These are phyloP conservation scores for Agrilus mali DNA, from an alignment of 2,888 invertebrate species.

Conservation along the genomic window DNA sequence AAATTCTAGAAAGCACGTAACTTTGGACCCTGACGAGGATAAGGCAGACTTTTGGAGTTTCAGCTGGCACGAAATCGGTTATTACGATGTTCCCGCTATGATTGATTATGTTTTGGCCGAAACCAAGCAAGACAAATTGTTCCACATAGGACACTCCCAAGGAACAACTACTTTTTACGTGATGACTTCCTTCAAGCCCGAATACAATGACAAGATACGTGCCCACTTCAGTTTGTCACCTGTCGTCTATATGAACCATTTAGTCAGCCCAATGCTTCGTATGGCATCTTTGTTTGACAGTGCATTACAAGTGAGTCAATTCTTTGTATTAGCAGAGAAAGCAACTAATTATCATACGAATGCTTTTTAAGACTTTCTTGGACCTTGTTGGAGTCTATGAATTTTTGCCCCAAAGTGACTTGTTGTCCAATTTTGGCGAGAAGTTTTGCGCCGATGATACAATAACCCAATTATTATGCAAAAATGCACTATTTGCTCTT, in stretches of 20 bases:
- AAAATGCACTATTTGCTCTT: slow-evolving; percentile 23
- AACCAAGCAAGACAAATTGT: slow-evolving; percentile 35
- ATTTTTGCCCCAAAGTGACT: slow-evolving; percentile 44
- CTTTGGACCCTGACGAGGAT: slow-evolving; percentile 15
- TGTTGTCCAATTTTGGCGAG: slow-evolving; percentile 39
- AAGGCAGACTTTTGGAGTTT: slow-evolving; percentile 25
- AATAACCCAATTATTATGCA: slow-evolving; percentile 21
- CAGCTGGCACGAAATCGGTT: slow-evolving; percentile 76
- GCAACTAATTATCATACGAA: too few relatives aligned
- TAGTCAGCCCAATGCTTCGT: slow-evolving; percentile 32
- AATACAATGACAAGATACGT: too few relatives aligned
- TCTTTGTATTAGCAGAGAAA: not conserved
- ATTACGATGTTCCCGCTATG: slow-evolving; percentile 66
- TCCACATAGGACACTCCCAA: too few relatives aligned
- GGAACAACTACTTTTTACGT: too few relatives aligned
- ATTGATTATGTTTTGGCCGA: slow-evolving; percentile 53
- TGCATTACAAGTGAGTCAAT: slow-evolving; percentile 1
- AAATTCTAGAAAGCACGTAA: slow-evolving; percentile 37
- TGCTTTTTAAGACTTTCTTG: not conserved
- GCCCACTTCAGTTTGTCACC: slow-evolving; percentile 44
- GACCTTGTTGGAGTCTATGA: slow-evolving; percentile 35
- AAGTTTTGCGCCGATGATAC: slow-evolving; percentile 31
- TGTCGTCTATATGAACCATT: slow-evolving; percentile 38
- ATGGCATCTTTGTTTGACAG: slow-evolving; percentile 6
- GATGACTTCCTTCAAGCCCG: too few relatives aligned